Evolutionary conservation across 2,888 invertebrate genomes (phyloP), one percentile per base, ranked within the genome.

Genomic region (Cephus sareptanus): DNA sequence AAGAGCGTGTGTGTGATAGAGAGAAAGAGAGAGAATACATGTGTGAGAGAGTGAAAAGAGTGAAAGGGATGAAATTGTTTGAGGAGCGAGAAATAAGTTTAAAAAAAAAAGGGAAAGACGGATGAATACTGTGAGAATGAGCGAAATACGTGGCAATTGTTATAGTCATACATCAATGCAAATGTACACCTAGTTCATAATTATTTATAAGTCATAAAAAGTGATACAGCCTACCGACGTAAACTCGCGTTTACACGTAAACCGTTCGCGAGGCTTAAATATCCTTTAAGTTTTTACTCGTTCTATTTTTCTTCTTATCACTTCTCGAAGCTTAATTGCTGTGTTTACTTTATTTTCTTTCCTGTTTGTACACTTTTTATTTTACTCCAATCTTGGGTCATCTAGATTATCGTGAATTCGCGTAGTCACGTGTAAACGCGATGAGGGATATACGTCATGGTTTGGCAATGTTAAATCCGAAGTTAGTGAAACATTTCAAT

Each of bases 141-240:
- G 82, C 83, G 85, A 84, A 80, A 87, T 82, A 82, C 82, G 82
- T 85, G 86, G 85, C 85, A 86, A 89, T 89, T 85, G 85, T 88
- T 89, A 88, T 90, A 90, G 90, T 90, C 90, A 90, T 89, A 88
- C 87, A 90, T 90, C 90, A 90, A 90, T 90, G 90, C 90, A 90
- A 90, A 90, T 88, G 84, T 88, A 89, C 84, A 88, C 85, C 83
- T 90, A 90, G 87, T 87, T 87, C 81, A 81, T 88, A 89, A 87
- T 87, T 89, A 87, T 86, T 88, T 86, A 81, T 90, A 89, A 87
- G 86, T 79, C 78, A 73, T 78, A 81, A 81, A 69, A 78, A 31
- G 81, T 79, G 81, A 81, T 73, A 75, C 76, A 79, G 70, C 73
- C 56, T 9, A 56, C 56, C 56, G 56, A 23, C 56, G 56, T 56